These are phyloP conservation scores for Enteromius anoplus DNA, from an alignment of 2,797 vertebrate genomes.

Conservation along the genomic window DNA sequence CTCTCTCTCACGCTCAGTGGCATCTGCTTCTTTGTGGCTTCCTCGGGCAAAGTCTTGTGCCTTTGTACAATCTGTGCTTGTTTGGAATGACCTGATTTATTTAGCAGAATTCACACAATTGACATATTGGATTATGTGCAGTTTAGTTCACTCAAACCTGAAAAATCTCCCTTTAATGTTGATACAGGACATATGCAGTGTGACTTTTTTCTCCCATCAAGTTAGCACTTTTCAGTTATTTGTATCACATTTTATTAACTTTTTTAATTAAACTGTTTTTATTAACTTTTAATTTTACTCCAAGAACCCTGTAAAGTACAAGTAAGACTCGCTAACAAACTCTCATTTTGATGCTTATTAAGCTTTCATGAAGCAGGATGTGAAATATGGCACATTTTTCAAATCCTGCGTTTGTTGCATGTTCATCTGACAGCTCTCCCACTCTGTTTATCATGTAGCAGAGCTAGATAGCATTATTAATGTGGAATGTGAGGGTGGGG, in stretches of 20 bases:
- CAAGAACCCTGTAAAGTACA: constrained; percentile 14
- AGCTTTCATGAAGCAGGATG: constrained; percentile 28
- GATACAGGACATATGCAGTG: neutral
- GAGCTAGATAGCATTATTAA: constrained; percentile 28
- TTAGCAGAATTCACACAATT: constrained; percentile 33
- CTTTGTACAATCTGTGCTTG: constrained; percentile 37
- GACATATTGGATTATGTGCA: constrained; percentile 27
- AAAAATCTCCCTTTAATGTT: neutral
- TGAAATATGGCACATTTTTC: constrained; percentile 14
- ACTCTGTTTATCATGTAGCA: constrained; percentile 18
- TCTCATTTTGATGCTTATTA: constrained; percentile 30
- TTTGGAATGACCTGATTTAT: constrained; percentile 47
- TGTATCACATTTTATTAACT: neutral
- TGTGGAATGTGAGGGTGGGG: neutral
- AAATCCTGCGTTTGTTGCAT: constrained; percentile 9
- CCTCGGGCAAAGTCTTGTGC: constrained; percentile 16
- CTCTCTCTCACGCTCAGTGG: constrained; percentile 18
- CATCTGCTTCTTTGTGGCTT: constrained; percentile 29
- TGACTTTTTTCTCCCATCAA: neutral
- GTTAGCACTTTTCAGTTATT: neutral
- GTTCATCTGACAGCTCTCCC: neutral
- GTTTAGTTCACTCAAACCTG: neutral
- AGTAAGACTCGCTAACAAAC: neutral
- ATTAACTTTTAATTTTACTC: constrained; percentile 3
- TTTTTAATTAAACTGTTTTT: neutral